Conservation (phyloP, 2,113 vertebrate genomes). For the Castor canadensis region DNA sequence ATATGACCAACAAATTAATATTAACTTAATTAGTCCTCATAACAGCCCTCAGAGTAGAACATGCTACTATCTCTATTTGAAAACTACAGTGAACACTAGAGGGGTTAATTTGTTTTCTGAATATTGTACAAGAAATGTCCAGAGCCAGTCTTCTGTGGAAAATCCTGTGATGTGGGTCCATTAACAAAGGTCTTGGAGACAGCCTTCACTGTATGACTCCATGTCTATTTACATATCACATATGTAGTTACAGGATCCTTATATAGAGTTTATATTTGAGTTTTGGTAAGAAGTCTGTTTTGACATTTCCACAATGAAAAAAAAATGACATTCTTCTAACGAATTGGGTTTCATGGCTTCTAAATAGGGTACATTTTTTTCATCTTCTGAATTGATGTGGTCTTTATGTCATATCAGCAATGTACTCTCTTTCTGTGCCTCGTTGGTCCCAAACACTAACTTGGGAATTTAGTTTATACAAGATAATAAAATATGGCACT, state of each 20-base stretch:
- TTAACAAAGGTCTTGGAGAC: neutral
- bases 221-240: neutral
- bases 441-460: neutral
- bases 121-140: neutral
- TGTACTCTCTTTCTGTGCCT: neutral
- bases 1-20: neutral
- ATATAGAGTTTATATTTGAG: neutral
- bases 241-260: neutral
- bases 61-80: neutral
- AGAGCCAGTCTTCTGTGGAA: neutral
- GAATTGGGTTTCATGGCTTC: neutral
- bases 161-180: neutral
- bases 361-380: neutral
- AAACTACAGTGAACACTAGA: no score
- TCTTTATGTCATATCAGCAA: neutral
- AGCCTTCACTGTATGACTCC: neutral
- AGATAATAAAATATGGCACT: neutral
- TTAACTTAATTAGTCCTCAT: neutral
- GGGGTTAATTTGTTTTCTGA: neutral
- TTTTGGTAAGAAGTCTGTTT: neutral
- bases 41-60: neutral
- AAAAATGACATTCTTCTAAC: neutral
- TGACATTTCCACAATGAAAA: neutral
- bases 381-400: neutral
- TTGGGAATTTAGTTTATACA: neutral